Evolutionary conservation across 1,140 invertebrate genomes (phyloP), one percentile per base, ranked within the genome.

Genomic region (Euschistus heros): DNA sequence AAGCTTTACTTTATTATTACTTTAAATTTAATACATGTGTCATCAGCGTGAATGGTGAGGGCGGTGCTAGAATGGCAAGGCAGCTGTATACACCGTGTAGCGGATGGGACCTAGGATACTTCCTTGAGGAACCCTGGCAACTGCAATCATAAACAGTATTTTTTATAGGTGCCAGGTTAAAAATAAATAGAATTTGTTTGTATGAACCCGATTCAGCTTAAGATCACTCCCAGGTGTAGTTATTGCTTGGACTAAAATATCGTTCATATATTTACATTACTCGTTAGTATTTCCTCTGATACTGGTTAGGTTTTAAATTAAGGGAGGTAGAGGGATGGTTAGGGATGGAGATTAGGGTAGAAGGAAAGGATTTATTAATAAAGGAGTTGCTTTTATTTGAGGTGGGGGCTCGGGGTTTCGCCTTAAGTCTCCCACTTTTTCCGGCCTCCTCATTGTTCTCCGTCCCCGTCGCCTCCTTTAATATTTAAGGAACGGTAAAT

Each of bases 401-500:
- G 22, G 47, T 44, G n/a, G 47, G 47, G 47, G 22, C 46, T 13
- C 22, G 47, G 47, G 47, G 5, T 50, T 47, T 50, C 47, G 8
- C n/a, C 47, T 50, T 50, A 18, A 50, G 47, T 50, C 47, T 50
- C n/a, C 46, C 46, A 47, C 46, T 47, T 47, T 47, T 47, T 47
- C 47, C 47, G 47, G 47, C 10, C n/a, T 18, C 47, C 22, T 22
- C 22, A 50, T 50, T 50, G 47, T 50, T 50, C 47, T 50, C 5
- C 2, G n/a, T 22, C 47, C 47, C n/a, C 47, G 10, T 18, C 47
- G 8, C 10, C 47, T 50, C 47, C 47, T 50, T 50, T 50, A 50
- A 50, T 50, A 50, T 50, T 50, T 50, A 50, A 50, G 47, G 10
- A 50, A 50, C 47, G 47, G 47, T 50, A 50, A 50, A 50, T 50